phyloP scores from a whole-genome alignment of 2,888 invertebrate genomes.

The Drosophila atripex region DNA sequence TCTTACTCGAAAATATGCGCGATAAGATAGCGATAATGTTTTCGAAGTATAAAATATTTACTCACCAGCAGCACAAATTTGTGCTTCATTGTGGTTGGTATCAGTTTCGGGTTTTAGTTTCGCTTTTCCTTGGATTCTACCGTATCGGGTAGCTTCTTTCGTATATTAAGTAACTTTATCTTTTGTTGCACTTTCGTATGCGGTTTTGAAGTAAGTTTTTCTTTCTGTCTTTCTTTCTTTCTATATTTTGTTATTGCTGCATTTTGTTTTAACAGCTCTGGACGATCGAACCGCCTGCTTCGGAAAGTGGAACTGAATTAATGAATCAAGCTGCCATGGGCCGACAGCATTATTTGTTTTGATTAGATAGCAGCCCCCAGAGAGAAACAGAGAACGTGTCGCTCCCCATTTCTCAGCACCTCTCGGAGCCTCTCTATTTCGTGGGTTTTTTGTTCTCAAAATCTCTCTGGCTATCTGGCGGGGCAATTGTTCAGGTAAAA shows the following conservation, averaged over 20 bases:
- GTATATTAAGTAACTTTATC: conserved; percentile 11
- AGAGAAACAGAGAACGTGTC: conserved; percentile 6
- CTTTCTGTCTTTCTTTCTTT: too few species aligned
- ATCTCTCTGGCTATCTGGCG: not conserved
- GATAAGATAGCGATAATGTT: conserved; percentile 67
- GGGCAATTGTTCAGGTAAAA: conserved; percentile 44
- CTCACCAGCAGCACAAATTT: conserved; percentile 71
- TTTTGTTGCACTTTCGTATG: conserved; percentile 25
- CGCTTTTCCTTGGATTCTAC: conserved; percentile 15
- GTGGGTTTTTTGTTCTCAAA: not conserved
- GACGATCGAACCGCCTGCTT: conserved; percentile 19
- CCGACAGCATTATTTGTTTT: conserved; percentile 70
- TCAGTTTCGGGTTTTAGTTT: conserved; percentile 23
- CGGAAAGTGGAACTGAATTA: conserved; percentile 59
- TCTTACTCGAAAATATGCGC: conserved; percentile 47
- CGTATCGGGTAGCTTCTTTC: not conserved
- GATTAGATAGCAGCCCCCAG: conserved; percentile 60
- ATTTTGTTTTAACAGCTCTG: conserved; percentile 19
- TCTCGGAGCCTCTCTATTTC: not conserved
- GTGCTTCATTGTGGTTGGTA: conserved; percentile 60
- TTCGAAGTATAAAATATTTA: conserved; percentile 45
- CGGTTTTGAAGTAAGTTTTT: conserved; percentile 15
- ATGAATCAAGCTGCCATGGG: conserved; percentile 58
- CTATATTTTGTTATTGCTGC: conserved; percentile 8
- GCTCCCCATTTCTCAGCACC: conserved; percentile 13